Base-by-base conservation (phyloP, 2,113 vertebrate genomes). In the Tachuris rubrigastra region DNA sequence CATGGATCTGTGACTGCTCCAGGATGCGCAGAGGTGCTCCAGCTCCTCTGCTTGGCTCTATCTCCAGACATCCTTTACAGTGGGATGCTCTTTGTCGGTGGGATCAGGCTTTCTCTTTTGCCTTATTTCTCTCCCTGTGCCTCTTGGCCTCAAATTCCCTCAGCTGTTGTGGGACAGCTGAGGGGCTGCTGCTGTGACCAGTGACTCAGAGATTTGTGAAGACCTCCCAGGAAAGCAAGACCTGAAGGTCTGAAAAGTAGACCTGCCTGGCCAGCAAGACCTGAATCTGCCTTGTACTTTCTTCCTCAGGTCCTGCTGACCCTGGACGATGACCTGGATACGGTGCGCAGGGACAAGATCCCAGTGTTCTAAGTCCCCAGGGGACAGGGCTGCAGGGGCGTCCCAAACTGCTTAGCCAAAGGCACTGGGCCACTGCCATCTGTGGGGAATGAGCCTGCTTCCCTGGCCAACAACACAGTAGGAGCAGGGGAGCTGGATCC, bases 321-420 rank as follows among this genome's bases (percentile, higher is more conserved):
- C 25, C 90, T 98, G 91, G 98, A 98, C 33, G 98, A 98, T 42
- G 98, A 98, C 92, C 96, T 98, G 94, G 98, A 98, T 13, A 78
- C 89, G 7, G 98, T 98, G 86, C 97, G 96, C 65, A 98, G 98
- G 95, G 98, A 98, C 93, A 98, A 98, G 97, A 98, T 98, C 86
- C 98, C 98, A 0, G 98, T 98, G 67, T 98, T 98, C 93, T 98
- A 96, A 98, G 90, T 41, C 60, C 47, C 47, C 7, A 15, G 31
- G 44, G 25, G 41, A 39, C 23, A 13, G 67, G 33, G 65, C 50
- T 8, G 1, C 8, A 5, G 52, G 30, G 33, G 9, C 5, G 21
- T 90, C 81, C 78, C 86, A 66, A 85, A 81, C 50, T 3, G 4
- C 81, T 93, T 62, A 56, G 28, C 72, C 67, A 91, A 84, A 90